A percentile compares a stretch with the other conserved stretches of the same genome.
Evolutionary conservation across 2,113 vertebrate species (phyloP).

Genomic region (Bettongia penicillata): DNA sequence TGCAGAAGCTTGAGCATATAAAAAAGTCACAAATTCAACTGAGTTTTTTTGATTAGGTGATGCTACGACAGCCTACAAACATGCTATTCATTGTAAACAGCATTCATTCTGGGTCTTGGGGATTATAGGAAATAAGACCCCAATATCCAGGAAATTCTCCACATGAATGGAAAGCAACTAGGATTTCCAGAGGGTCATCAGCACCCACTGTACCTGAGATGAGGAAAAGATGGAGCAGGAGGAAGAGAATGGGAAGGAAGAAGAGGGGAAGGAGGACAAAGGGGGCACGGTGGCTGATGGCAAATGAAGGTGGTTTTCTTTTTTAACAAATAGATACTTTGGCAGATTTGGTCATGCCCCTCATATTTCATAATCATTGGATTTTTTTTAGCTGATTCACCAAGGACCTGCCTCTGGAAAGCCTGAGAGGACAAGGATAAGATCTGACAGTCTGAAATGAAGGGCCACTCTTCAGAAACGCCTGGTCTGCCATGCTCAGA

Average conservation of each 20-base stretch:
- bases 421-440: constrained; percentile 75
- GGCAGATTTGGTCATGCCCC: constrained; percentile 63
- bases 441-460: constrained; percentile 77
- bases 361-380: constrained; percentile 64
- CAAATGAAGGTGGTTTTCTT: neutral
- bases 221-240: neutral
- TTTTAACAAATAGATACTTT: constrained; percentile 60
- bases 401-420: constrained; percentile 82
- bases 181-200: constrained; percentile 26
- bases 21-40: neutral
- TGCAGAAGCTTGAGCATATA: neutral
- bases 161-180: neutral
- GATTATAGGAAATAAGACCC: neutral
- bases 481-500: constrained; percentile 55
- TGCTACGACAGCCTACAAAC: constrained; percentile 9
- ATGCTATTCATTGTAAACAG: neutral
- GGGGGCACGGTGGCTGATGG: neutral
- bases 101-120: neutral
- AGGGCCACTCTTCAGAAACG: constrained; percentile 70
- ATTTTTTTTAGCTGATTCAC: constrained; percentile 68
- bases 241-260: neutral
- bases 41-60: neutral
- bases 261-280: neutral
- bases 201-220: neutral
- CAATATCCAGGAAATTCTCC: neutral